A percentile compares a stretch with the other conserved stretches of the same genome.
phyloP scores from a whole-genome alignment of 2,888 invertebrate genomes.

The Isoperla grammatica region DNA sequence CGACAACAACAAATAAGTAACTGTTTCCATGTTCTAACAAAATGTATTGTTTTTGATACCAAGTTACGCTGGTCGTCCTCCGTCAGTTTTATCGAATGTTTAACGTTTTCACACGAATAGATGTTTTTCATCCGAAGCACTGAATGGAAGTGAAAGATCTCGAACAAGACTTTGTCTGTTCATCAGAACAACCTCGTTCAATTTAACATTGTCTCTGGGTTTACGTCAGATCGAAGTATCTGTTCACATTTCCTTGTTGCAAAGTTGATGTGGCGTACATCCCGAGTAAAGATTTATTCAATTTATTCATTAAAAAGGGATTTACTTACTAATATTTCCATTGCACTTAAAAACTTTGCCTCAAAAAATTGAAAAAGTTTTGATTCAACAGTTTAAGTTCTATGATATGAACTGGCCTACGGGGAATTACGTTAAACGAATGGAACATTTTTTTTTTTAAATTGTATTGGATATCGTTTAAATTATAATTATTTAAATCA shows the following conservation, averaged over 20 bases:
- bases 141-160: too few relatives aligned
- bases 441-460: conserved; percentile 10
- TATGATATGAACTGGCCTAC: conserved; percentile 18
- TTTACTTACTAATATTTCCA: conserved; percentile 5
- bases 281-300: conserved; percentile 5
- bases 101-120: too few relatives aligned
- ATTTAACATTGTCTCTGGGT: too few relatives aligned
- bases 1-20: background rate
- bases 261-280: too few relatives aligned
- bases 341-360: conserved; percentile 10
- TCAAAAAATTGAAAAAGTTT: conserved; percentile 10
- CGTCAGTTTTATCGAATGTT: too few relatives aligned
- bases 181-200: too few relatives aligned
- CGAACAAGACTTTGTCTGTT: too few relatives aligned
- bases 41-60: background rate
- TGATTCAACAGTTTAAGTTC: background rate
- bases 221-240: too few relatives aligned
- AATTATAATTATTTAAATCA: background rate
- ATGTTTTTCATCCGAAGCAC: too few relatives aligned
- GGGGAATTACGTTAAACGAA: conserved; percentile 6
- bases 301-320: conserved; percentile 16
- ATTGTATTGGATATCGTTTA: background rate
- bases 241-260: too few relatives aligned
- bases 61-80: too few relatives aligned
- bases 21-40: background rate